phyloP scores from a whole-genome alignment of 2,888 invertebrate species.

The Drosophila melanosoma region DNA sequence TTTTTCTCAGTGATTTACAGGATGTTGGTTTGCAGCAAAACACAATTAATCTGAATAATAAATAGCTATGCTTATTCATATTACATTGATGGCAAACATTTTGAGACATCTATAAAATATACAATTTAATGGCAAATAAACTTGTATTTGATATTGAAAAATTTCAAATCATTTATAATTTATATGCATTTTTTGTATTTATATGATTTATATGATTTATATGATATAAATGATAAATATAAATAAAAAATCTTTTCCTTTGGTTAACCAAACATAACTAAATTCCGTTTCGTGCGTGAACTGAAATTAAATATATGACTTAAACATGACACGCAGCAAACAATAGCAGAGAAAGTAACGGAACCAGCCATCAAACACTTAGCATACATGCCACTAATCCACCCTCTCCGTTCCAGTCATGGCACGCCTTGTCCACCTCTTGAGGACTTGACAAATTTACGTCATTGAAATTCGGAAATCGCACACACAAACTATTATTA shows the following conservation, averaged over 20 bases:
- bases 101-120: background rate
- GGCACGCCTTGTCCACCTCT: background rate
- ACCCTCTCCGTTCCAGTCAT: background rate
- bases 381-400: constrained; percentile 8
- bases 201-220: too few relatives aligned
- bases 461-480: constrained; percentile 47
- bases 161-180: background rate
- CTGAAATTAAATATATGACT: constrained; percentile 18
- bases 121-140: background rate
- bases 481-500: constrained; percentile 47
- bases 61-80: background rate
- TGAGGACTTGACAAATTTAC: constrained; percentile 45
- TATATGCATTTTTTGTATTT: background rate
- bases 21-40: constrained; percentile 2
- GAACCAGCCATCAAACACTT: constrained; percentile 28
- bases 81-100: background rate
- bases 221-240: too few relatives aligned
- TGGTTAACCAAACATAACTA: constrained; percentile 21
- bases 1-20: constrained; percentile 11
- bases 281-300: constrained; percentile 13
- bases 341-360: background rate
- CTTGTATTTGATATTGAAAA: background rate
- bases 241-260: background rate
- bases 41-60: constrained; percentile 4
- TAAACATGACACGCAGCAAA: constrained; percentile 24